phyloP scores from a whole-genome alignment of 1,140 invertebrate species.

The Notospermus geniculatus region DNA sequence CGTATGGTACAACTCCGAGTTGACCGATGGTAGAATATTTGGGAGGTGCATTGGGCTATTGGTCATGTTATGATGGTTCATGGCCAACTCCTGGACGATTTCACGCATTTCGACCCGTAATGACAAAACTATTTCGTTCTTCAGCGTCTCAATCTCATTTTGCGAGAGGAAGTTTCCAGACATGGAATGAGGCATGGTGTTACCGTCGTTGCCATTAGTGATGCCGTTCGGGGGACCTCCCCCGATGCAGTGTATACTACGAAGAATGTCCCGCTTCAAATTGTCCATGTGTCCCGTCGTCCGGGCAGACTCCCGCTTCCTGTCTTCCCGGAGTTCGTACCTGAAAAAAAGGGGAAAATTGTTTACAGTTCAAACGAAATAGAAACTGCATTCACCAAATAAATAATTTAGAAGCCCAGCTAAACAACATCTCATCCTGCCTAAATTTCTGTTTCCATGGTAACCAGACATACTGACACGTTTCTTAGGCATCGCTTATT shows the following conservation, averaged over 20 bases:
- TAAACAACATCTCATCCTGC: too few species aligned
- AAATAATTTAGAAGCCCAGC: too few species aligned
- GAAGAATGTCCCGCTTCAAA: slow-evolving; percentile 58
- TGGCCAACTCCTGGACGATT: slow-evolving; percentile 28
- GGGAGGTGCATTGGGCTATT: slow-evolving; percentile 20
- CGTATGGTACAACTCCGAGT: slow-evolving; percentile 54
- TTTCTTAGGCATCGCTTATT: too few species aligned
- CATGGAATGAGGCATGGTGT: slow-evolving; percentile 10
- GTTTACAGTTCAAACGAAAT: too few species aligned
- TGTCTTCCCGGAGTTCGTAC: slow-evolving; percentile 61
- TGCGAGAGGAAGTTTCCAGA: slow-evolving; percentile 27
- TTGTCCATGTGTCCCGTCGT: slow-evolving; percentile 58
- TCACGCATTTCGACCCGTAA: slow-evolving; percentile 46
- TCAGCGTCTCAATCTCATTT: slow-evolving; percentile 48
- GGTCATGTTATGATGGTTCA: slow-evolving; percentile 7
- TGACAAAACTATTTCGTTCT: slow-evolving; percentile 48
- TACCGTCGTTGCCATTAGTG: slow-evolving; percentile 5
- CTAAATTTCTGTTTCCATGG: too few species aligned
- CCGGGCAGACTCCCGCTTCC: slow-evolving; percentile 57
- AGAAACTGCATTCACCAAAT: too few species aligned
- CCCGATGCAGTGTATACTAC: slow-evolving; percentile 12
- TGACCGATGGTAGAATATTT: slow-evolving; percentile 24
- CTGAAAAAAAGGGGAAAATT: too few species aligned
- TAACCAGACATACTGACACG: too few species aligned
- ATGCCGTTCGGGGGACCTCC: slow-evolving; percentile 5